Evolutionary conservation across 2,888 invertebrate species (phyloP), one percentile per base, ranked within the genome.

Genomic region (Coelogynopora nodosa): DNA sequence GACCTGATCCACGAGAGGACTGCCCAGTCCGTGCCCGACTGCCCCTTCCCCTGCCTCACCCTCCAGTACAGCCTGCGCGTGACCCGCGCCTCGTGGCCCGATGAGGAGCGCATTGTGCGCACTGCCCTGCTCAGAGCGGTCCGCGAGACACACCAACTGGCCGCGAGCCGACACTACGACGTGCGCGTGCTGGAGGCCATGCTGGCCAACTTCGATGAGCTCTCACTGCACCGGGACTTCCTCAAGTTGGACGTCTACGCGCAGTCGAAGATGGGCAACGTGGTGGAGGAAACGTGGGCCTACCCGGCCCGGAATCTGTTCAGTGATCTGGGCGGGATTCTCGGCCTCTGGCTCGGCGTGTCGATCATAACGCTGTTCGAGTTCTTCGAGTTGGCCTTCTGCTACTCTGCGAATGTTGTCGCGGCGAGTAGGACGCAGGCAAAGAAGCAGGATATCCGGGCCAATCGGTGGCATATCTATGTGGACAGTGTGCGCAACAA

Each of bases 71-170:
- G 27, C 10, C 67, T 84, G 0, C 30, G 31, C 0, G 27, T 84
- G 27, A 84, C 84, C 0, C 0, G 96, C 95, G 89, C 95, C 95
- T 92, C 97, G 97, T 89, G 98, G 92, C 89, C 94, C 94, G 90
- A 80, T 27, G 81, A 80, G n/a, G 10, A n/a, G 23, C 5, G 5
- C 23, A 27, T 80, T 80, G 81, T 80, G 5, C 23, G 23, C 23
- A 80, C 23, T 5, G 27, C 81, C 13, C 27, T 80, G 5, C 23
- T 5, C 5, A 10, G 27, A n/a, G 81, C 81, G 10, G n/a, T 80
- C 5, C 5, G 23, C 10, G 10, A 80, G 5, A 80, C 81, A 2
- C n/a, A 80, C 23, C 5, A 27, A 80, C 5, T 80, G 10, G 81
- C 81, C 10, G 5, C 23, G 10, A n/a, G 27, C 10, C 23, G 23